Base-by-base conservation (phyloP, 2,113 vertebrate genomes). In the Cottus gobio region DNA sequence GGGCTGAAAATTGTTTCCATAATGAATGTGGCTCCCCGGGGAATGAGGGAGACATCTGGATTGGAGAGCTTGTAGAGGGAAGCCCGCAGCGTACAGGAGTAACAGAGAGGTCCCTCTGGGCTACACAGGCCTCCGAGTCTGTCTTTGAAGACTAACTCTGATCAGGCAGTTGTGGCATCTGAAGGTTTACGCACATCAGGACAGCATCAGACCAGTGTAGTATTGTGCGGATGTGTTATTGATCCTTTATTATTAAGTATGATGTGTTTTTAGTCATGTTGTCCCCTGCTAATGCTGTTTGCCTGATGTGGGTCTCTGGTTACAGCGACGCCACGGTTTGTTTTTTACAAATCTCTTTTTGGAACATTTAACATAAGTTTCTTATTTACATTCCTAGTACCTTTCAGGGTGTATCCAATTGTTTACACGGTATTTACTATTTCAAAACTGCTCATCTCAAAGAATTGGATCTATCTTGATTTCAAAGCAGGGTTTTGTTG, bases 31-130 rank as follows among this genome's bases (percentile, higher is more conserved):
- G 37, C 72, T 88, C 85, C 65, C 78, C 30, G 64, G 80, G 85
- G 84, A 82, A 69, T 71, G 74, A 48, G 67, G 76, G 71, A 84
- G 81, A 90, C 93, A 89, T 92, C 86, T 91, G 90, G 86, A 80
- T 82, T 64, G 82, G 76, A 84, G 83, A 82, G 80, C 76, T 71
- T 83, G 72, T 39, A 65, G 83, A 80, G 86, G 85, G 80, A 88
- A 85, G 68, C 82, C 77, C 42, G 63, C 65, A 54, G 67, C 79
- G 71, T 73, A 71, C 75, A 71, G 39, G 75, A 75, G 84, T 63
- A 87, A 64, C 71, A 71, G 76, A 80, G 75, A 66, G 37, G 46
- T 28, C 78, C 67, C 77, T 37, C 57, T 20, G 75, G 82, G 80
- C 84, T 56, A 18, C 34, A 30, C n/a, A 34, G 31, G n/a, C 82